Conservation (phyloP, 2,797 vertebrate genomes). For the Myripristis murdjan region DNA sequence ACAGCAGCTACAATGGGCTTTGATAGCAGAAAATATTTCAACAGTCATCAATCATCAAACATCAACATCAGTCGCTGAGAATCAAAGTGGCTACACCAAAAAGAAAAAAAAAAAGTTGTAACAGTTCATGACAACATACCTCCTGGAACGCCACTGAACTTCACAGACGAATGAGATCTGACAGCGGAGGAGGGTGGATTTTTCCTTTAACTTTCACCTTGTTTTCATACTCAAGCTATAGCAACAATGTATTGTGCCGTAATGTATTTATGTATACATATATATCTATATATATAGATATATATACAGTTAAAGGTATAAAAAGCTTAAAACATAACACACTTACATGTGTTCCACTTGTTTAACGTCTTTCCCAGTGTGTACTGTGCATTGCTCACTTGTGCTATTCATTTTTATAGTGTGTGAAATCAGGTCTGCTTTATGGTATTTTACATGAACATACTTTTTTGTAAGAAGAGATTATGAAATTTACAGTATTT, state of each 20-base stretch:
- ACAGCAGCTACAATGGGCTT: neutral
- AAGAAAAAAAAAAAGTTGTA: no score
- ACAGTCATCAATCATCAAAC: no score
- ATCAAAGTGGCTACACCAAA: no score
- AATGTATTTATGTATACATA: conserved; percentile 65
- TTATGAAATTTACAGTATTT: conserved; percentile 70
- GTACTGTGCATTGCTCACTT: conserved; percentile 23
- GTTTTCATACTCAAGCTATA: conserved; percentile 33
- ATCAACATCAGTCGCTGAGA: no score
- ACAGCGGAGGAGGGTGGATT: conserved; percentile 34
- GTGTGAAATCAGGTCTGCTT: conserved; percentile 58
- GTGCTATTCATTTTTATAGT: conserved; percentile 38
- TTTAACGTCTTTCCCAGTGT: conserved; percentile 39
- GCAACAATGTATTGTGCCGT: conserved; percentile 49
- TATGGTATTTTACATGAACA: conserved; percentile 40
- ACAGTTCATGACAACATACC: neutral
- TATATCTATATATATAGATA: no score
- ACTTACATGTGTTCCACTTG: conserved; percentile 47
- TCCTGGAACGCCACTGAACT: neutral
- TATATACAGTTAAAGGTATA: no score
- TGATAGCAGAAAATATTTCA: neutral
- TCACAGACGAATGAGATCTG: neutral
- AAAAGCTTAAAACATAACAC: conserved; percentile 52
- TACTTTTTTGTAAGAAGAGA: conserved; percentile 23
- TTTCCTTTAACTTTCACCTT: conserved; percentile 33